phyloP scores from a whole-genome alignment of 1,140 invertebrate species.

The Drosophila dunni region DNA sequence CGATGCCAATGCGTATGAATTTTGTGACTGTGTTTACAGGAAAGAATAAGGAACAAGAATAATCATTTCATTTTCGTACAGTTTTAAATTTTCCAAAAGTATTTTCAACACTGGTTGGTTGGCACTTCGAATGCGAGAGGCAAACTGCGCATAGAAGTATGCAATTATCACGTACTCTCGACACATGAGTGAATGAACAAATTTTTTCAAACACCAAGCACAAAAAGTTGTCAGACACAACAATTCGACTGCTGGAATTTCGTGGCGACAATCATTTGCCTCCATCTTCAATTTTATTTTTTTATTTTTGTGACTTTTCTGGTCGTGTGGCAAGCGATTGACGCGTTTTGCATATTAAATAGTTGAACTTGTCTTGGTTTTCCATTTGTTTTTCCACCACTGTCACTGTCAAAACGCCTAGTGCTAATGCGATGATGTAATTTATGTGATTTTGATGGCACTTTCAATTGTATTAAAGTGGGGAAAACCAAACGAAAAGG shows the following conservation, averaged over 20 bases:
- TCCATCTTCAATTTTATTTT: constrained; percentile 17
- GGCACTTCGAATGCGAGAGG: constrained; percentile 9
- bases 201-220: constrained; percentile 39
- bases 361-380: constrained; percentile 48
- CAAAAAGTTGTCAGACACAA: constrained; percentile 65
- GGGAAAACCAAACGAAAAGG: not conserved
- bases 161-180: constrained; percentile 68
- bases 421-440: constrained; percentile 67
- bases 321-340: constrained; percentile 23
- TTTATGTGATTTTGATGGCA: constrained; percentile 74
- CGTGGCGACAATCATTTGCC: constrained; percentile 61
- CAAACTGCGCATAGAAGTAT: constrained; percentile 30
- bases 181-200: constrained; percentile 36
- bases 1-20: constrained; percentile 95
- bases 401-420: constrained; percentile 15
- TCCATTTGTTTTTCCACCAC: constrained; percentile 44
- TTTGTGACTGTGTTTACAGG: constrained; percentile 90
- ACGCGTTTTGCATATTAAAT: constrained; percentile 71
- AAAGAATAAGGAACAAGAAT: constrained; percentile 5
- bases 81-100: constrained; percentile 30
- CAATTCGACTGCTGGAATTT: constrained; percentile 66
- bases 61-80: constrained; percentile 47
- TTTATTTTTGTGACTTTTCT: constrained; percentile 21
- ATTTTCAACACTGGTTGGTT: constrained; percentile 23
- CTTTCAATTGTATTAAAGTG: constrained; percentile 51